phyloP scores from a whole-genome alignment of 2,113 vertebrate genomes.

The Calonectris borealis region DNA sequence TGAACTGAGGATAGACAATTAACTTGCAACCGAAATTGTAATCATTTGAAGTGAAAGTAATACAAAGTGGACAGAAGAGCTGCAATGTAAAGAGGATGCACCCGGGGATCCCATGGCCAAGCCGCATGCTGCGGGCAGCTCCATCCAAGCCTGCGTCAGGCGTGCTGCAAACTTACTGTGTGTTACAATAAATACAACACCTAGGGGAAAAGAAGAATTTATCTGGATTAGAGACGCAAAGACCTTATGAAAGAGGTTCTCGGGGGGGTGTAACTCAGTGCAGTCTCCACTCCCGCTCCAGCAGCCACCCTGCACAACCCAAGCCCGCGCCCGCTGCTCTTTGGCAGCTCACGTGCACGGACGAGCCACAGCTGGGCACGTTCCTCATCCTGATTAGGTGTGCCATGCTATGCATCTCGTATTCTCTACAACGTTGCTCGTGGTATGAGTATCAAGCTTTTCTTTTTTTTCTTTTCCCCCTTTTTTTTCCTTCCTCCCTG shows the following conservation, averaged over 20 bases:
- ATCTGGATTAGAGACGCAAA: background rate
- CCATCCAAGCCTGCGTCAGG: background rate
- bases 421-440: background rate
- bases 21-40: background rate
- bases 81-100: too few species aligned
- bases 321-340: background rate
- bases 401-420: background rate
- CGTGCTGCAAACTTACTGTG: background rate
- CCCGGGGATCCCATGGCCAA: fast-evolving
- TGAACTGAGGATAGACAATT: background rate
- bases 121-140: background rate
- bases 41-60: background rate
- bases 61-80: background rate
- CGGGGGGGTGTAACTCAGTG: background rate
- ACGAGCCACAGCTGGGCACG: background rate
- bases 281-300: background rate
- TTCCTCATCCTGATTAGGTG: background rate
- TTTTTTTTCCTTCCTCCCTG: background rate
- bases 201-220: background rate
- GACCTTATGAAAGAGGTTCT: background rate
- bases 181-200: background rate
- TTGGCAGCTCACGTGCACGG: background rate
- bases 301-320: background rate
- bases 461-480: background rate
- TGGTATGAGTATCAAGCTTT: background rate